A percentile compares a stretch with the other conserved stretches of the same genome.
phyloP scores from a whole-genome alignment of 2,797 vertebrate species.

The Macrochelys suwanniensis region DNA sequence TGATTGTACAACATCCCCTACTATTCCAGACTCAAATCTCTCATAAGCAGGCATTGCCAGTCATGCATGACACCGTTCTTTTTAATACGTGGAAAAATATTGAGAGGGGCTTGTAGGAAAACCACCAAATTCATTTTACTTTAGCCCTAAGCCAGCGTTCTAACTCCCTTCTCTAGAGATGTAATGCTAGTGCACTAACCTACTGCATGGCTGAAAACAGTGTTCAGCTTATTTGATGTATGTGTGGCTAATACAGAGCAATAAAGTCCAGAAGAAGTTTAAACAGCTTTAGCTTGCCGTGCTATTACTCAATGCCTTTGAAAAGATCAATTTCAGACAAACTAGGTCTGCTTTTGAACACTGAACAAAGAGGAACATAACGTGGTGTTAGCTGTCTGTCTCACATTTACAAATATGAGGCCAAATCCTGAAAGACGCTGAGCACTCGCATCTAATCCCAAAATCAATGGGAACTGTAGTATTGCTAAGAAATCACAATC shows the following conservation, averaged over 20 bases:
- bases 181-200: neutral
- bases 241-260: neutral
- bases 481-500: neutral
- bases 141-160: neutral
- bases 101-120: fast-evolving
- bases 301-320: fast-evolving
- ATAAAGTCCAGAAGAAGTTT: neutral
- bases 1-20: neutral
- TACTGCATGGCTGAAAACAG: neutral
- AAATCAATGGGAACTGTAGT: fast-evolving
- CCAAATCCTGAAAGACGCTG: neutral
- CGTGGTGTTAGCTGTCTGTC: neutral
- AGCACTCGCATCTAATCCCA: neutral
- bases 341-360: neutral
- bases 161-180: fast-evolving
- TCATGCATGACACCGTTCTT: too few relatives aligned
- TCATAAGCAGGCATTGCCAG: neutral
- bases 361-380: neutral
- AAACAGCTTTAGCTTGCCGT: neutral
- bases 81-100: neutral
- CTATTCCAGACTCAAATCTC: neutral
- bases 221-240: neutral
- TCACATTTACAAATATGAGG: neutral
- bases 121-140: neutral
- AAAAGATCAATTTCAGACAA: neutral